phyloP scores from a whole-genome alignment of 2,113 vertebrate genomes.

The Neoarius graeffei region DNA sequence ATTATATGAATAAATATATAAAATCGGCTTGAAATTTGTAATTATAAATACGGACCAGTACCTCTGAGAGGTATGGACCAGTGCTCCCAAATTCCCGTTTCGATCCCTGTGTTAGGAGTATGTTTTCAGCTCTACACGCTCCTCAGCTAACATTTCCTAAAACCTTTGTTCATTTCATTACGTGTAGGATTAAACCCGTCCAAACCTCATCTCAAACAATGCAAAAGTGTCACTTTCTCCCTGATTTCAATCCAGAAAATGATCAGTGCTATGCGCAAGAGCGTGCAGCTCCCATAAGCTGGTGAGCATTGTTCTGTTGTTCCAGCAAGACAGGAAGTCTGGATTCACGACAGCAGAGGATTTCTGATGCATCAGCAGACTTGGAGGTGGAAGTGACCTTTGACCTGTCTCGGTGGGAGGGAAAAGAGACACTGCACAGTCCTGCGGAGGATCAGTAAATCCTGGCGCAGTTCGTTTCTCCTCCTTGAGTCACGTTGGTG shows the following conservation, averaged over 20 bases:
- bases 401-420: neutral
- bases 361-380: neutral
- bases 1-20: too few species aligned
- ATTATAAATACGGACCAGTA: too few species aligned
- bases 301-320: neutral
- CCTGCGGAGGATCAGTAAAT: neutral
- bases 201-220: neutral
- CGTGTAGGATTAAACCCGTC: neutral
- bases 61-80: too few species aligned
- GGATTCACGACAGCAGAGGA: neutral
- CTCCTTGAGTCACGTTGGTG: neutral
- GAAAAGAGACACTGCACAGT: neutral
- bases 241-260: neutral
- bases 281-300: neutral
- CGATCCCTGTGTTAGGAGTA: neutral
- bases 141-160: neutral
- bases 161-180: neutral
- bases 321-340: constrained; percentile 39
- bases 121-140: neutral
- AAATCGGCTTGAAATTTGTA: too few species aligned
- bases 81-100: too few species aligned
- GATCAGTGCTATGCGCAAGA: neutral
- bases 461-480: neutral
- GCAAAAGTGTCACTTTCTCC: neutral
- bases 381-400: neutral